phyloP scores from a whole-genome alignment of 1,140 invertebrate species.

The Diachasma alloeum region DNA sequence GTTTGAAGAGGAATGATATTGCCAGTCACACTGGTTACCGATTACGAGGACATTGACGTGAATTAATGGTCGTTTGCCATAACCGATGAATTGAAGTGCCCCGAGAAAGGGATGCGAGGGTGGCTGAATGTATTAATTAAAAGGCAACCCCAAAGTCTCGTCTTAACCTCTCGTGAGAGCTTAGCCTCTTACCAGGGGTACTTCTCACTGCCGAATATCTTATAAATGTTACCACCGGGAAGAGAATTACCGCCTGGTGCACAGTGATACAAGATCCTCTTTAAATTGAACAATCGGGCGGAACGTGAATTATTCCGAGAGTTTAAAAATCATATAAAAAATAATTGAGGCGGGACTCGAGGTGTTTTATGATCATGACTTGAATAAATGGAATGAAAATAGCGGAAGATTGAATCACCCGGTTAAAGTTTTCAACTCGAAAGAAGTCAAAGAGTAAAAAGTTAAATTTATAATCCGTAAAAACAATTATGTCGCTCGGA shows the following conservation, averaged over 20 bases:
- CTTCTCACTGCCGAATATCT: constrained; percentile 32
- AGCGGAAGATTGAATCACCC: neutral
- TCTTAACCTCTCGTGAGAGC: constrained; percentile 29
- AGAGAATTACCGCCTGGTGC: constrained; percentile 34
- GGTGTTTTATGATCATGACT: neutral
- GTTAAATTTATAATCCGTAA: constrained; percentile 57
- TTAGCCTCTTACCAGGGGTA: constrained; percentile 35
- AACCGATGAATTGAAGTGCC: constrained; percentile 25
- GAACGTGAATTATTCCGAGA: neutral
- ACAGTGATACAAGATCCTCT: constrained; percentile 27
- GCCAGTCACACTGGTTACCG: constrained; percentile 13
- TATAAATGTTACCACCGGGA: constrained; percentile 42
- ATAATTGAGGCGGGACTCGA: neutral
- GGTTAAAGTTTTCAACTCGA: constrained; percentile 10
- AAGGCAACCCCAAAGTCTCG: constrained; percentile 32
- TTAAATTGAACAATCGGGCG: neutral
- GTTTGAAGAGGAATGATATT: neutral
- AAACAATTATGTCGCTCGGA: constrained; percentile 50
- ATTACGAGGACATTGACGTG: constrained; percentile 64
- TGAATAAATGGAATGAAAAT: neutral
- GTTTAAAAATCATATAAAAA: neutral
- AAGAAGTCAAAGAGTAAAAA: constrained; percentile 8
- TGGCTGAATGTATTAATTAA: constrained; percentile 37
- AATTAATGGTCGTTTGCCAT: constrained; percentile 59
- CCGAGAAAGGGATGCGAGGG: neutral